These are phyloP conservation scores for Sepiola atlantica DNA, from an alignment of 2,888 invertebrate species.

Conservation along the genomic window DNA sequence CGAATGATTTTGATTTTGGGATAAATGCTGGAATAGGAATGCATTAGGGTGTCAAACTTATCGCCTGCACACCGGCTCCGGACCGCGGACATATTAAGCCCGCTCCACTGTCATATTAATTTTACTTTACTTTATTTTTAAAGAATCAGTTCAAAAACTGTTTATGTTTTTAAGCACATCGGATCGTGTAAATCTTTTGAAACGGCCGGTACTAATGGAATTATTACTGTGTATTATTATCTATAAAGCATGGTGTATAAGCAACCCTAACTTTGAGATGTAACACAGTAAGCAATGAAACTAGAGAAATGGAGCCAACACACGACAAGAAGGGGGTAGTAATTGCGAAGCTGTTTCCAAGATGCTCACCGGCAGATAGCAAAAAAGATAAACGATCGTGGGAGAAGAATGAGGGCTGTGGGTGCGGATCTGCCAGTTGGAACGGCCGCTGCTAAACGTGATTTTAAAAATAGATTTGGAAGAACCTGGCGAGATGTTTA, in stretches of 20 bases:
- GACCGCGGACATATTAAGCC: not conserved
- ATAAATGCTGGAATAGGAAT: not conserved
- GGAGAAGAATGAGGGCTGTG: not conserved
- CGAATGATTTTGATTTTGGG: not conserved
- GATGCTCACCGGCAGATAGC: not conserved
- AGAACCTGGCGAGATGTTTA: not conserved
- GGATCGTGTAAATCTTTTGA: not conserved
- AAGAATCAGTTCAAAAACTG: not conserved
- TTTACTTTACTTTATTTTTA: not conserved
- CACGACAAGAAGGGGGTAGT: not conserved
- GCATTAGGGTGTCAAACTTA: no score
- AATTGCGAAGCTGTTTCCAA: not conserved
- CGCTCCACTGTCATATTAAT: not conserved
- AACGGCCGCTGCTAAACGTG: not conserved
- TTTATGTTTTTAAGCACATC: not conserved
- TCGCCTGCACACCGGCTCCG: not conserved
- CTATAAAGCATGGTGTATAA: not conserved
- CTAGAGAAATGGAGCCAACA: not conserved
- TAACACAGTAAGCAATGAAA: no score
- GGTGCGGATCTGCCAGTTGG: not conserved
- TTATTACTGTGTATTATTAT: not conserved
- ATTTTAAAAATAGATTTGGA: not conserved
- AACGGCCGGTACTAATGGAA: no score
- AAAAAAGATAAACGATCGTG: not conserved
- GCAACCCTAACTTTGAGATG: no score